Evolutionary conservation across 2,113 vertebrate genomes (phyloP).

Genomic region (Syrmaticus mikado): DNA sequence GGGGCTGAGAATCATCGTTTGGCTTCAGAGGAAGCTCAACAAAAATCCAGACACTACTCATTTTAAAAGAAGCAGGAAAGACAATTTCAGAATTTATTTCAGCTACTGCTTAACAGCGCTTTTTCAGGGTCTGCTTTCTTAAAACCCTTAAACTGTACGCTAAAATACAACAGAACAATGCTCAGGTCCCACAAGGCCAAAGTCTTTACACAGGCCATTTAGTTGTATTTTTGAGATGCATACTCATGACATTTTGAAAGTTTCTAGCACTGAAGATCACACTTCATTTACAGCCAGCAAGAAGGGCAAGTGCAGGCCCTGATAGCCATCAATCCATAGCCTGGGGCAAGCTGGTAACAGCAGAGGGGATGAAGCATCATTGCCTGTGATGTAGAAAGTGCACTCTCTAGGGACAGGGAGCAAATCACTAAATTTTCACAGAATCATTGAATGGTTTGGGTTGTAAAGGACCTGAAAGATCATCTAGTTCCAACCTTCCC

Average conservation of each 20-base stretch:
- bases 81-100: neutral
- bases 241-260: neutral
- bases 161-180: neutral
- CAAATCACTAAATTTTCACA: neutral
- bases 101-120: neutral
- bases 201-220: neutral
- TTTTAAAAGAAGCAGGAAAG: neutral
- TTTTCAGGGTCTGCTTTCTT: neutral
- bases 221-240: neutral
- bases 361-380: fast-evolving
- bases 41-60: neutral
- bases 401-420: fast-evolving
- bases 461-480: too few species aligned
- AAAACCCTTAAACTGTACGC: neutral
- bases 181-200: neutral
- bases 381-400: neutral
- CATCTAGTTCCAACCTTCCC: too few species aligned
- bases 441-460: too few species aligned
- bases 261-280: neutral
- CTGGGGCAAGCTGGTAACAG: neutral
- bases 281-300: neutral
- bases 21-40: neutral
- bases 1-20: neutral
- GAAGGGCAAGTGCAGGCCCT: neutral
- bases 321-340: neutral